Base-by-base conservation (phyloP, 1,140 invertebrate genomes). In the Atta colombica region DNA sequence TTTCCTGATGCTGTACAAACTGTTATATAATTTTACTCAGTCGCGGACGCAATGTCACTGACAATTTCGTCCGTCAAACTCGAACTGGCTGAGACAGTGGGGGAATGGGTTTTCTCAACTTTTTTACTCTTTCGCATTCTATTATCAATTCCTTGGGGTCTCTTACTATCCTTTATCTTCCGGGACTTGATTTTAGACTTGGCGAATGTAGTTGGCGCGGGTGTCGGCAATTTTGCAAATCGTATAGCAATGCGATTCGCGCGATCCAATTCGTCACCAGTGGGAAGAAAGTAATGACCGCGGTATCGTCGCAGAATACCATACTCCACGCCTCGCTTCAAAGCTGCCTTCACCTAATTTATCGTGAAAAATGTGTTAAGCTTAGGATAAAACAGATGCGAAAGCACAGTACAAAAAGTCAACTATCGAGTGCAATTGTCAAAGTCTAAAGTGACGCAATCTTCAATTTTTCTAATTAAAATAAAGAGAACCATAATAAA, bases 241-340 rank as follows among this genome's bases (percentile, higher is more conserved):
- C 93, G 91, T 28, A 85, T 65, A 2, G 91, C 92, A 63, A 90
- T 91, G 16, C 92, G 91, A 86, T 93, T 93, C 16, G 90, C 92
- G n/a, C 88, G 87, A 14, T 92, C 87, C 39, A 92, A 28, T 65
- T 93, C 90, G 35, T 95, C 90, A 18, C 84, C 88, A 1, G 74
- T 89, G 7, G 93, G 90, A 14, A 95, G 89, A 60, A 89, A 94
- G 88, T 95, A 94, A 8, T 93, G 92, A 3, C 93, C 93, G 0
- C 93, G 89, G 60, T 89, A 90, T 72, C 89, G 92, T 81, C 82
- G 72, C 4, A 95, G 74, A 85, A 94, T 93, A 10, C 94, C 94
- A 25, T 92, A 93, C 14, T 94, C 86, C 3, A 95, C 87, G 0
- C 94, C 94, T 7, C 89, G 88, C 66, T 90, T 90, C 58, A 94